Evolutionary conservation across 2,888 invertebrate genomes (phyloP), one percentile per base, ranked within the genome.

Genomic region (Zonitis immaculata): DNA sequence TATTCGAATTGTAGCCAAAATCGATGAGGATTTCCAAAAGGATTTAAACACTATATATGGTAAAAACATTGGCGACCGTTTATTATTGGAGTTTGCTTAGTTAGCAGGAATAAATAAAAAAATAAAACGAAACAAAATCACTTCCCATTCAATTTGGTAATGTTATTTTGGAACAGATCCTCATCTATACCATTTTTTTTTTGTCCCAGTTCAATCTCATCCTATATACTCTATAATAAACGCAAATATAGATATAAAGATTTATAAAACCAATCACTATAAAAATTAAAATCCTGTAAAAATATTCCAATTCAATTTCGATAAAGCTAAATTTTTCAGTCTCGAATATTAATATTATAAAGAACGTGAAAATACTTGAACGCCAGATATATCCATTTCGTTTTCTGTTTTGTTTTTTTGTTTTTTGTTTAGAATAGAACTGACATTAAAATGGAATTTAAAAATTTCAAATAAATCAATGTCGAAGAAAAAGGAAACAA

Each of bases 51-150:
- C 57, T 52, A 32, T n/a, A n/a, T n/a, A n/a, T n/a, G n/a, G 53
- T 57, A 59, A 59, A 59, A 57, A 59, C 59, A 59, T 49, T 49
- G 50, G 50, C 47, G 51, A 49, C 53, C 59, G 53, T 59, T 59
- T 59, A 57, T 59, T 59, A 59, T 53, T 57, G 57, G 52, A 57
- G 57, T 55, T 57, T 59, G 59, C 59, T 59, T 57, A 51, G 59
- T 57, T 53, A 51, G 59, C 59, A 57, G 52, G 55, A 59, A 57
- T 55, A 12, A 30, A 32, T 14, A 35, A 35, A 35, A 35, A 35
- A 12, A n/a, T 4, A n/a, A 14, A 14, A 14, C 32, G 14, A 57
- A 47, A 44, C 42, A 49, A 51, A 53, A 55, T 58, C 52, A 54
- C 55, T 52, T 58, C 55, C 51, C 47, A 51, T 56, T 55, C 52